Conservation (phyloP, 2,797 vertebrate species). For the Enteromius fasciolatus region DNA sequence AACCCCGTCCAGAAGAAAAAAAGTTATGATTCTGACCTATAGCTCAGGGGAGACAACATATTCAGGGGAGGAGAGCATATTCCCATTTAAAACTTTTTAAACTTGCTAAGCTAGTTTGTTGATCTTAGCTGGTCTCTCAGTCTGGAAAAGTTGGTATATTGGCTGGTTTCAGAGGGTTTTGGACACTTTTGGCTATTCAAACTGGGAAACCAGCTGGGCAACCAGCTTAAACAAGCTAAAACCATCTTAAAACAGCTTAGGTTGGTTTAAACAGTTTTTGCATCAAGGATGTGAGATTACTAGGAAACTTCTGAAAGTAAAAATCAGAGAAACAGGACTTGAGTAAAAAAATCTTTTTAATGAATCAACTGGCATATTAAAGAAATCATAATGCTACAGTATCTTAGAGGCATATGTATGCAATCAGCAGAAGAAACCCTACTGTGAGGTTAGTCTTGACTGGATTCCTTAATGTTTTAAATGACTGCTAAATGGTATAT, state of each 20-base stretch:
- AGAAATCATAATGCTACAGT: not conserved
- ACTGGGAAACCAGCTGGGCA: not conserved
- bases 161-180: not conserved
- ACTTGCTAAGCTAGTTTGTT: not conserved
- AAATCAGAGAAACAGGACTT: not conserved
- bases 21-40: not conserved
- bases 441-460: slow-evolving; percentile 19
- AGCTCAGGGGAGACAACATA: not conserved
- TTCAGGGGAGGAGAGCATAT: too few species aligned
- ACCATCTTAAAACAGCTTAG: not conserved
- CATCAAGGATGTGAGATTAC: not conserved
- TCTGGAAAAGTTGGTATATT: not conserved
- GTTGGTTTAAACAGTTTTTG: not conserved
- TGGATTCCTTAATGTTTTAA: slow-evolving; percentile 5
- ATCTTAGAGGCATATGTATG: not conserved
- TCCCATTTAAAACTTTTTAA: not conserved
- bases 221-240: not conserved
- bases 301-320: not conserved
- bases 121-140: not conserved
- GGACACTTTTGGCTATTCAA: not conserved
- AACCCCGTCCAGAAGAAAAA: not conserved
- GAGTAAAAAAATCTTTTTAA: not conserved
- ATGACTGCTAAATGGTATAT: slow-evolving; percentile 22
- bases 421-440: not conserved
- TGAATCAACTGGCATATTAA: not conserved